These are phyloP conservation scores for Abramis brama DNA, from an alignment of 2,113 vertebrate genomes.

Conservation along the genomic window DNA sequence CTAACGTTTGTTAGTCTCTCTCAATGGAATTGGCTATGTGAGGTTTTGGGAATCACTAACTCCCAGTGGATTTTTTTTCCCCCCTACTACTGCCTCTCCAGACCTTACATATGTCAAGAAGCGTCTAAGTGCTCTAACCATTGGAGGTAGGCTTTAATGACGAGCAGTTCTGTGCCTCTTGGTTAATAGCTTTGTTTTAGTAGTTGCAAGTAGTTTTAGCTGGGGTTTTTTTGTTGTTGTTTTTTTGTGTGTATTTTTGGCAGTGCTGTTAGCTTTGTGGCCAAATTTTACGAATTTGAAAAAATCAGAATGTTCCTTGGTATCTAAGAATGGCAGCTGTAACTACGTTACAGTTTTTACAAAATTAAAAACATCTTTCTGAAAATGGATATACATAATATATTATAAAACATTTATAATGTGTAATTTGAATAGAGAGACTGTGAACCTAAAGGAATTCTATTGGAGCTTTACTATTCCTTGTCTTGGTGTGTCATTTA, in stretches of 20 bases:
- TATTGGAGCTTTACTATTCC: not conserved
- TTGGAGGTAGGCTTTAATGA: slow-evolving; percentile 89
- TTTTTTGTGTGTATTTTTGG: not conserved
- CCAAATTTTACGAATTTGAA: too few species aligned
- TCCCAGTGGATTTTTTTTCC: slow-evolving; percentile 63
- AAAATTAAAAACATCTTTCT: not conserved
- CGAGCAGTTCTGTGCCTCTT: slow-evolving; percentile 49
- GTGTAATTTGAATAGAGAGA: not conserved
- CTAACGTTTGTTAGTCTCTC: not conserved
- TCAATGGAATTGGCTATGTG: not conserved
- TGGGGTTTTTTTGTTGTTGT: not conserved
- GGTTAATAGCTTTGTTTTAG: not conserved
- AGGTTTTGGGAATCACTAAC: slow-evolving; percentile 62
- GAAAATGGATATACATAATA: not conserved
- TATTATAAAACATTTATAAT: too few species aligned
- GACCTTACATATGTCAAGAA: slow-evolving; percentile 92
- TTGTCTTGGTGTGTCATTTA: not conserved
- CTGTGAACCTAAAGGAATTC: not conserved
- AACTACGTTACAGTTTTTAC: not conserved
- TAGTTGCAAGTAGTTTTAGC: slow-evolving; percentile 11
- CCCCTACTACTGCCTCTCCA: slow-evolving; percentile 73
- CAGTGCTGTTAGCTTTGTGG: not conserved
- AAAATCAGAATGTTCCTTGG: not conserved
- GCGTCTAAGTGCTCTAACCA: slow-evolving; percentile 91
- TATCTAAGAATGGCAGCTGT: not conserved